These are phyloP conservation scores for Pyralis farinalis DNA, from an alignment of 2,888 invertebrate species.

Conservation along the genomic window DNA sequence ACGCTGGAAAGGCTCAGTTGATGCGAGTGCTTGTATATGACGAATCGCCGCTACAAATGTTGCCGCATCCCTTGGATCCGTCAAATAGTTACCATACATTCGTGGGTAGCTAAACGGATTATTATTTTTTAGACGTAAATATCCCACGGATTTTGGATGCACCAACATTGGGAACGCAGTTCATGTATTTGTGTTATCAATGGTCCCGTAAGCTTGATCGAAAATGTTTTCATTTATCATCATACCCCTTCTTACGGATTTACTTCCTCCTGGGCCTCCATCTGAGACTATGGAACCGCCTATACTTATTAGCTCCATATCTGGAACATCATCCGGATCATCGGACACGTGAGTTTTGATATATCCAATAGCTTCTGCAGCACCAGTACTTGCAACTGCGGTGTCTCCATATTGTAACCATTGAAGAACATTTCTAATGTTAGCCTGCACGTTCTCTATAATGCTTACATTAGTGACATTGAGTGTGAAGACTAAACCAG, in stretches of 20 bases:
- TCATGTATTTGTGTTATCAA: slow-evolving; percentile 69
- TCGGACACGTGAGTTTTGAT: slow-evolving; percentile 80
- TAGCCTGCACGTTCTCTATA: slow-evolving; percentile 39
- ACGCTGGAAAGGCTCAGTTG: slow-evolving; percentile 72
- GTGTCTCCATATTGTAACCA: slow-evolving; percentile 60
- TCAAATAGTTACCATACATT: slow-evolving; percentile 86
- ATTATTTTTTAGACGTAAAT: slow-evolving; percentile 81
- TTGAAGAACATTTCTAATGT: slow-evolving; percentile 31
- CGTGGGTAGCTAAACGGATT: slow-evolving; percentile 84
- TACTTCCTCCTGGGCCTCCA: slow-evolving; percentile 56
- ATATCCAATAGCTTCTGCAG: slow-evolving; percentile 83
- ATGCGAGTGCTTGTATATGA: slow-evolving; percentile 64
- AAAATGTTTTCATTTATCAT: slow-evolving; percentile 66
- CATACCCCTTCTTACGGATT: slow-evolving; percentile 58
- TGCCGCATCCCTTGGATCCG: slow-evolving; percentile 81
- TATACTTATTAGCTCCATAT: slow-evolving; percentile 85
- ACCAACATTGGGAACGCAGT: slow-evolving; percentile 83
- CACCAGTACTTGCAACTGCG: slow-evolving; percentile 76
- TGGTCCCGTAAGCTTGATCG: slow-evolving; percentile 59
- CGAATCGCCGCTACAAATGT: slow-evolving; percentile 82
- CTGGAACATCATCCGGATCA: slow-evolving; percentile 79
- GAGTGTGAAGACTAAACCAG: slow-evolving; percentile 84
- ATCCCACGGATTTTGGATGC: slow-evolving; percentile 86
- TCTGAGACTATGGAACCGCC: slow-evolving; percentile 70
- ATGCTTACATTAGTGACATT: slow-evolving; percentile 48